Percentiles rank a stretch among this genome's conserved stretches.
phyloP scores from a whole-genome alignment of 2,113 vertebrate genomes.

The Turdus rufiventris region DNA sequence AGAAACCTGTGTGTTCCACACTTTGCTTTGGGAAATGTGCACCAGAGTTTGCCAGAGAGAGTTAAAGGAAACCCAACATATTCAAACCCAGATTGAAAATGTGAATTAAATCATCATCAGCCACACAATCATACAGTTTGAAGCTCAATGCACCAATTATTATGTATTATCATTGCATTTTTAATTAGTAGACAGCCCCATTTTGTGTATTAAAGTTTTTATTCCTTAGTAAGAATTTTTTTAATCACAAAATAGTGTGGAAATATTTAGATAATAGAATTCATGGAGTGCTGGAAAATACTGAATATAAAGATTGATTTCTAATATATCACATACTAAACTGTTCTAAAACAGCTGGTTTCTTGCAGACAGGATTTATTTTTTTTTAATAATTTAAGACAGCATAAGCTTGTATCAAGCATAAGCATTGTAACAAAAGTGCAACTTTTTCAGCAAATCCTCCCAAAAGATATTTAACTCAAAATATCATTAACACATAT shows the following conservation, averaged over 20 bases:
- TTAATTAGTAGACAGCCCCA: slow-evolving; percentile 73
- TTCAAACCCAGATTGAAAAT: background rate
- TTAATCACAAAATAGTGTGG: slow-evolving; percentile 81
- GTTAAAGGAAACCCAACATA: background rate
- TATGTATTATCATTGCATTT: background rate
- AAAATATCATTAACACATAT: slow-evolving; percentile 82
- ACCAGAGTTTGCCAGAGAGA: background rate
- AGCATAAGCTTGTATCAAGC: slow-evolving; percentile 86
- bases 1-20: background rate
- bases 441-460: slow-evolving; percentile 86
- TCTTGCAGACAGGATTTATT: slow-evolving; percentile 87
- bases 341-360: slow-evolving; percentile 76
- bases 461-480: slow-evolving; percentile 80
- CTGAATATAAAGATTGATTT: slow-evolving; percentile 76
- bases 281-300: slow-evolving; percentile 77
- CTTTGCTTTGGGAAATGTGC: background rate
- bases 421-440: slow-evolving; percentile 93
- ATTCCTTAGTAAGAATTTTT: slow-evolving; percentile 79
- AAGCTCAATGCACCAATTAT: background rate
- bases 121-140: background rate
- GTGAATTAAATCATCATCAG: background rate
- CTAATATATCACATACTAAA: slow-evolving; percentile 75
- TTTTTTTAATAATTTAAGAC: slow-evolving; percentile 94
- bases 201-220: slow-evolving; percentile 75
- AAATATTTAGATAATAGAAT: slow-evolving; percentile 77